phyloP scores from a whole-genome alignment of 30 jellyfish, hydroid and myxozoan species.

The Turritopsis rubra region DNA sequence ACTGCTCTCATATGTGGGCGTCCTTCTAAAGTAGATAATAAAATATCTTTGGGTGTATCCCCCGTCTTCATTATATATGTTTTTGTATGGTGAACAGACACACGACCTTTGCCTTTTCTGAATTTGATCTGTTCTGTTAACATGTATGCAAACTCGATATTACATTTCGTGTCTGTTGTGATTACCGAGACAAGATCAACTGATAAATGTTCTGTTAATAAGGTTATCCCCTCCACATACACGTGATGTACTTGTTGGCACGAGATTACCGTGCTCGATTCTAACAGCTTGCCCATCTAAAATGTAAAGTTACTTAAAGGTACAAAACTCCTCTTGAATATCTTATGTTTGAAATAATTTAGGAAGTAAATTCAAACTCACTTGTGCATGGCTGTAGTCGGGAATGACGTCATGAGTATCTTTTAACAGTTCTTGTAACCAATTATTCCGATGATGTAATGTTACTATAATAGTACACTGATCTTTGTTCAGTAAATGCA shows the following conservation, averaged over 20 bases:
- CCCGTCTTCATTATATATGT: neutral
- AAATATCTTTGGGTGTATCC: neutral
- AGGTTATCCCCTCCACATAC: neutral
- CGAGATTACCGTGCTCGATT: neutral
- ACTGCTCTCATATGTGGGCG: neutral
- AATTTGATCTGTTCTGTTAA: neutral
- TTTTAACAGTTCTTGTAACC: neutral
- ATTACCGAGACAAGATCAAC: neutral
- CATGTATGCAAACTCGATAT: neutral
- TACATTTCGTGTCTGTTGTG: neutral
- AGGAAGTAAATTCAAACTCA: too few relatives aligned
- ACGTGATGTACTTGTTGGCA: neutral
- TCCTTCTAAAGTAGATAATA: neutral
- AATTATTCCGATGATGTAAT: neutral
- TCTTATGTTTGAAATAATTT: too few relatives aligned
- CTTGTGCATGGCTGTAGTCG: slow-evolving; percentile 5
- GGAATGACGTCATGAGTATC: neutral
- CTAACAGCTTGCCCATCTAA: neutral
- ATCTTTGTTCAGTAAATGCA: neutral
- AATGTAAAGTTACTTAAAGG: too few relatives aligned
- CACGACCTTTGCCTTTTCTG: neutral
- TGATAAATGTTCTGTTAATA: slow-evolving; percentile 1
- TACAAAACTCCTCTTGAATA: too few relatives aligned
- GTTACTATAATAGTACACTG: neutral
- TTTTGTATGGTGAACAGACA: neutral